These are phyloP conservation scores for Chitala chitala DNA, from an alignment of 2,113 vertebrate species.

Conservation along the genomic window DNA sequence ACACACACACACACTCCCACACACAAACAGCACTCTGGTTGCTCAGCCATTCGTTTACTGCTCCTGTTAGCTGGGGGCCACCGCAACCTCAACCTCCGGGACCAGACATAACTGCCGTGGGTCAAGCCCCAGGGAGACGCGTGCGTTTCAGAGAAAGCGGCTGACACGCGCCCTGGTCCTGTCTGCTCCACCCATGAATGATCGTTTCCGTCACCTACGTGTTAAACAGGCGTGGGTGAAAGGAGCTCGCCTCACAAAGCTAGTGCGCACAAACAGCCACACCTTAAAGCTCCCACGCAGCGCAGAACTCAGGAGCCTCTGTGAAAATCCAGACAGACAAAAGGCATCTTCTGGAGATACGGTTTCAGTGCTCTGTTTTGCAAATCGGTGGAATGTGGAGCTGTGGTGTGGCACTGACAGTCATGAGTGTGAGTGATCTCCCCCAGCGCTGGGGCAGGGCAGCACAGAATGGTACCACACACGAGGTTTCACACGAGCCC, in stretches of 20 bases:
- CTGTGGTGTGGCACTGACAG: too few species aligned
- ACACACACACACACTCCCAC: too few species aligned
- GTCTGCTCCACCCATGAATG: background rate
- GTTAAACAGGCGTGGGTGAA: background rate
- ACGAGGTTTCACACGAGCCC: background rate
- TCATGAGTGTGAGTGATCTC: background rate
- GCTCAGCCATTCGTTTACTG: background rate
- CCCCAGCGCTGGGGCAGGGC: background rate
- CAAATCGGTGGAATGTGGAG: background rate
- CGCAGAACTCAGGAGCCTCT: too few species aligned
- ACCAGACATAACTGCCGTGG: background rate
- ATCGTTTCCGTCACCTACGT: background rate
- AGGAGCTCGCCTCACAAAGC: background rate
- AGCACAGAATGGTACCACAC: background rate
- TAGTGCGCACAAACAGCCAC: too few species aligned
- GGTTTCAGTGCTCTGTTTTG: background rate
- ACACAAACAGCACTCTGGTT: too few species aligned
- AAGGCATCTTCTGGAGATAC: background rate
- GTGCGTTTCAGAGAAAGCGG: background rate
- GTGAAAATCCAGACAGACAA: background rate
- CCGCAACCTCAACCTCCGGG: background rate
- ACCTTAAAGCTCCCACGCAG: background rate
- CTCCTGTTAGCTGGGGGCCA: background rate
- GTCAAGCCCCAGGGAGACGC: background rate
- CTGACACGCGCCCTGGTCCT: background rate